Base-by-base conservation (phyloP, 2,113 vertebrate genomes). In the Natator depressus region DNA sequence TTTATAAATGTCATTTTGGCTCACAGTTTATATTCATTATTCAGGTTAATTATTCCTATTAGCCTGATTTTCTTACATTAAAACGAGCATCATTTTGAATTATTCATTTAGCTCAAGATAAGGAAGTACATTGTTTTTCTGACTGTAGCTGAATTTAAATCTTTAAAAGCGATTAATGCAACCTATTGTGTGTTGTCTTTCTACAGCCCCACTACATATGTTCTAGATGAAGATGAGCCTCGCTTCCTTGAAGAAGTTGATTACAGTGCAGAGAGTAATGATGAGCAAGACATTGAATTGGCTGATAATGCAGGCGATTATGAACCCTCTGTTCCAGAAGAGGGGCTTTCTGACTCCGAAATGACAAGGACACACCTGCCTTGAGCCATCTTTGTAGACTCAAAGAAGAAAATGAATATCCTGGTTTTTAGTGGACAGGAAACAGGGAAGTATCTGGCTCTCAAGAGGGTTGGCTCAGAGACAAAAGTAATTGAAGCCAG, bases 261-360 rank as follows among this genome's bases (percentile, higher is more conserved):
- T 98, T 99, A 99, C 98, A 99, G 99, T 2, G 99, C 99, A 42
- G 99, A 99, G 96, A 99, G 99, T 98, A 99, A 99, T 76, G 99
- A 99, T 19, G 99, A 99, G 49, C 97, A 97, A 96, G 99, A 99
- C 1, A 78, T 51, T 17, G 99, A 99, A 89, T 94, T 98, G 93
- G 96, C 94, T 89, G 98, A 98, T 94, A 98, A 96, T 90, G 80
- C 5, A 1, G 98, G 94, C 27, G 98, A 98, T 93, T 98, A 97
- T 96, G 98, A 99, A 80, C 94, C 98, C 95, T 89, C 97, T 59
- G 98, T 98, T 94, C 98, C 98, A 87, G 98, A 98, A 87, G 99
- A 99, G 62, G 97, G 95, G 31, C 98, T 98, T 96, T 99, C 98
- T 19, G 99, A 99, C 95, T 98, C 98, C 11, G 99, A 99, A 95